Evolutionary conservation across 2,797 vertebrate genomes (phyloP), one percentile per base, ranked within the genome.

Genomic region (Pygocentrus nattereri): DNA sequence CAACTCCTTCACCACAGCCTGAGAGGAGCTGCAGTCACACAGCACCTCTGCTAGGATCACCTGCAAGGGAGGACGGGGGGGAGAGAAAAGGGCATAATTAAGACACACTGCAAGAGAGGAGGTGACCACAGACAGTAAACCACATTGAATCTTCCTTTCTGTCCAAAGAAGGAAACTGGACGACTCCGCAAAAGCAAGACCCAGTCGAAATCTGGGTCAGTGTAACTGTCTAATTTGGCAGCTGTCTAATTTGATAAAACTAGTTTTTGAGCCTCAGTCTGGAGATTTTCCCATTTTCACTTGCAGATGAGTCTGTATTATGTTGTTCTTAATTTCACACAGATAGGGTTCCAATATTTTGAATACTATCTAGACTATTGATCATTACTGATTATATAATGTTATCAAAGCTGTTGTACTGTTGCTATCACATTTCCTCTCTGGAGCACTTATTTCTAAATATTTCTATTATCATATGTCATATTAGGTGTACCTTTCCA

Each of bases 1-100:
- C 52, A 98, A 93, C 92, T 98, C 97, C 91, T 98, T 97, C 78
- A 98, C 96, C 85, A 98, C 96, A 11, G 96, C 96, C 90, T 97
- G 97, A 62, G 95, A 95, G 1, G 96, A 96, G 76, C 94, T 96
- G 92, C 95, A 96, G 90, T 97, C 97, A 30, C 96, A 96, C 89
- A 97, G 93, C 78, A 98, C 95, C 90, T 98, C 97, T 6, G 97
- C 96, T 87, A 98, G 92, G 87, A 98, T 97, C 88, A 98, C 97
- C 97, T 98, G 72, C 27, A 70, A 30, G 23, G 64, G 75, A 88
- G 59, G 38, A 34, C 47, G 71, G 65, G 77, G 69, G 4, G 16
- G 68, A 59, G n/a, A 38, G 4, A 56, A 25, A 1, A 4, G 1
- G 34, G 56, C 11, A 62, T 74, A 79, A 30, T 50, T 54, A 73